Base-by-base conservation (phyloP, 2,113 vertebrate genomes). In the Dipodomys stephensi region DNA sequence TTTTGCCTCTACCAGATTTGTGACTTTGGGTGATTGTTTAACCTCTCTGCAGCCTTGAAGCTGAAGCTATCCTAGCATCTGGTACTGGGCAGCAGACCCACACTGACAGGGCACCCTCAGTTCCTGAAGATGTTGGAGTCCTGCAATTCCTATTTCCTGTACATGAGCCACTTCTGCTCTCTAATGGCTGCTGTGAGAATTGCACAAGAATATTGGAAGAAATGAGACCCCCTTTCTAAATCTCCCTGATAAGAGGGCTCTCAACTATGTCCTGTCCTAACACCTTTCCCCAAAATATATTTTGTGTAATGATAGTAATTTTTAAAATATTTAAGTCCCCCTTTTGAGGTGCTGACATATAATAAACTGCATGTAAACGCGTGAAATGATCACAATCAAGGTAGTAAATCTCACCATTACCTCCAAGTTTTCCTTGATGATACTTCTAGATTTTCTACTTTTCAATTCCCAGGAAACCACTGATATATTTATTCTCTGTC, bases 131-230 rank as follows among this genome's bases (percentile, higher is more conserved):
- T 20, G 28, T 35, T 19, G 28, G 60, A 44, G 79, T 6, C 20
- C 49, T 2, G 4, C 13, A 64, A 15, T n/a, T 6, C 60, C 11
- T 0, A 2, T 57, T 65, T 88, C 28, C 91, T 74, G 57, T 44
- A 57, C 30, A 2, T 25, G 49, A 64, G 32, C 25, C 12, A 0
- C 65, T 94, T 73, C 96, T 93, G 32, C 4, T 74, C 92, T 94
- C 96, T 96, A 71, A 88, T 92, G 92, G 85, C 78, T 65, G 81
- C 7, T 39, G 32, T 0, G 6, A 79, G 60, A 87, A 79, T 79
- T 94, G 82, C 78, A 88, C 25, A 72, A 60, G 49, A 67, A 22
- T 73, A 67, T 0, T 0, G 4, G 28, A 49, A 27, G 23, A 20
- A 4, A 0, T 27, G 90, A 27, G 30, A 35, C 7, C 16, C 53